Evolutionary conservation across 2,797 vertebrate species (phyloP), one percentile per base, ranked within the genome.

Genomic region (Erpetoichthys calabaricus): DNA sequence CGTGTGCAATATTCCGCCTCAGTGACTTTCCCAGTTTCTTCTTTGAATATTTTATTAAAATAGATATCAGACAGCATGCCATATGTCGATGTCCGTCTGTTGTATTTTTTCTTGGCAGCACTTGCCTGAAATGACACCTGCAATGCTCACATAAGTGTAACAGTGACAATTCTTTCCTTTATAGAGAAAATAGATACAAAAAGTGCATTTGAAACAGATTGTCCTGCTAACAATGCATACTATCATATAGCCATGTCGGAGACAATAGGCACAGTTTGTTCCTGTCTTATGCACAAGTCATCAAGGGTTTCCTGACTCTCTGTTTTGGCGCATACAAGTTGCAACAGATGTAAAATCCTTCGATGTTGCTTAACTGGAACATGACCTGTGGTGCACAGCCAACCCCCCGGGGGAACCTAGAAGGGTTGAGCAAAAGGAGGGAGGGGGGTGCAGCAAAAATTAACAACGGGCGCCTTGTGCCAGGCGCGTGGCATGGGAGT

Each of bases 381-480:
- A 70, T 84, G 81, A 86, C 84, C 83, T 75, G 70, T 69, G 75
- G 79, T 73, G 77, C 80, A 75, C 72, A 70, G 63, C 73, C 63
- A 73, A 76, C 75, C 70, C 59, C 58, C 52, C 7, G 45, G 68
- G 58, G 64, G 57, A 49, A 9, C 25, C 25, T 25, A 25, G 25
- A 25, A 25, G 25, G 25, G 25, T 25, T 25, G 25, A 25, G 25
- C 25, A 25, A 60, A 60, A 69, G 70, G 75, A 75, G 72, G 72
- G 72, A 75, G 71, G 69, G 68, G 70, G 74, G 49, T 62, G 55
- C 63, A 65, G 62, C 69, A 62, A 64, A 72, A 65, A 72, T 64
- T 79, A 83, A 88, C 86, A 86, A 86, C 82, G 79, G 80, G 68
- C 78, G 82, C 82, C 86, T 84, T 89, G 86, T 89, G 88, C 83